phyloP scores from a whole-genome alignment of 2,113 vertebrate species.

The Ia io region DNA sequence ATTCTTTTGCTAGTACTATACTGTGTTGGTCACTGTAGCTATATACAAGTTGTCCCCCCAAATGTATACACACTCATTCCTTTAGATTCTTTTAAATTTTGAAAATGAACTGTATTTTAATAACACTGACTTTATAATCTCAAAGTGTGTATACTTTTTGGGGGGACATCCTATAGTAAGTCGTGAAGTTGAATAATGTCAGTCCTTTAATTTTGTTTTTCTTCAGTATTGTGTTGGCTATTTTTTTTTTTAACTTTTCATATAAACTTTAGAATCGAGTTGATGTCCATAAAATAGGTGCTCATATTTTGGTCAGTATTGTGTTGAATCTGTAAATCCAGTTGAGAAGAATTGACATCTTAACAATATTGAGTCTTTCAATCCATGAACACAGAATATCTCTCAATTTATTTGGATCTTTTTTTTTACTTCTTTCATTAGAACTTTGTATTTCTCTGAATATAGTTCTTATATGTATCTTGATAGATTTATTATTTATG shows the following conservation, averaged over 20 bases:
- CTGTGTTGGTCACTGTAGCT: neutral
- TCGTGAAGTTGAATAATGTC: no score
- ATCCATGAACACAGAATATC: no score
- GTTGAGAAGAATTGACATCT: neutral
- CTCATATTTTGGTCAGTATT: neutral
- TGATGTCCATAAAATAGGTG: neutral
- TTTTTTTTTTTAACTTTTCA: neutral
- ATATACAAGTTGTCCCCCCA: neutral
- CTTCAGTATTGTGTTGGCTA: no score
- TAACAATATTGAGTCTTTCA: no score
- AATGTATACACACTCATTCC: no score
- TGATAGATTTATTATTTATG: neutral
- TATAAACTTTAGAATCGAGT: neutral
- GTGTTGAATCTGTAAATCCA: neutral
- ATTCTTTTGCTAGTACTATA: neutral
- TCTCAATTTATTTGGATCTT: neutral
- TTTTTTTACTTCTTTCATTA: neutral
- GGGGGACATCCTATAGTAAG: no score
- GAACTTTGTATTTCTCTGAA: neutral
- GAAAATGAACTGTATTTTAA: no score
- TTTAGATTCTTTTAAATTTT: no score
- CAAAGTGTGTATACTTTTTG: no score
- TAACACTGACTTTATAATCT: no score
- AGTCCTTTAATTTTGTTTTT: no score
- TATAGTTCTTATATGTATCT: neutral